These are phyloP conservation scores for Erinaceus europaeus DNA, from an alignment of 2,113 vertebrate species.

Conservation along the genomic window DNA sequence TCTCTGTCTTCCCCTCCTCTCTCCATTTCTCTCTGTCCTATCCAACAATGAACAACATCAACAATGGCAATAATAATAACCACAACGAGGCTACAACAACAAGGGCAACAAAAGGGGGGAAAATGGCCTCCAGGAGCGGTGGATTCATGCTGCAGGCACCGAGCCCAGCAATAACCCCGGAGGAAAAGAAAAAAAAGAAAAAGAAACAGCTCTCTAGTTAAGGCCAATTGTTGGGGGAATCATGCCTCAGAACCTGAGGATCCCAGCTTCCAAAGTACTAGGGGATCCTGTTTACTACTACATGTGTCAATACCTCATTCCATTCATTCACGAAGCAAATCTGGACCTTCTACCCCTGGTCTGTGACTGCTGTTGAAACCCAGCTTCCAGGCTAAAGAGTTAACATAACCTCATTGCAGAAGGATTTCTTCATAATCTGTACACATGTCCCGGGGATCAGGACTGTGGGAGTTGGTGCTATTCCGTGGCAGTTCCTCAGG, in stretches of 20 bases:
- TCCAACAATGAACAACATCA: too few species aligned
- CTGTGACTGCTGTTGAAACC: not conserved
- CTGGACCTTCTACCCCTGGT: not conserved
- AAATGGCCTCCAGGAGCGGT: too few species aligned
- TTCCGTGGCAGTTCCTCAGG: conserved; percentile 84
- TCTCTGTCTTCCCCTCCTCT: too few species aligned
- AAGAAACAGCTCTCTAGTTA: too few species aligned
- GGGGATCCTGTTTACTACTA: not conserved
- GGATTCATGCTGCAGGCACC: too few species aligned
- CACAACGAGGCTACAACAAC: too few species aligned
- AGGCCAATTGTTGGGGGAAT: too few species aligned
- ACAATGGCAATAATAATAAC: too few species aligned
- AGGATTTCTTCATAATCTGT: conserved; percentile 88
- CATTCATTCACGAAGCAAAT: not conserved
- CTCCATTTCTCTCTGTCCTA: too few species aligned
- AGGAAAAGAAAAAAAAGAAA: too few species aligned
- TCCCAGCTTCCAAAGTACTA: not conserved
- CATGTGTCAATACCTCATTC: not conserved
- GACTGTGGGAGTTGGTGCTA: conserved; percentile 86
- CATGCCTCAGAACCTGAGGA: not conserved
- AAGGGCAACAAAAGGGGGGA: too few species aligned
- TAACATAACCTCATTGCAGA: conserved; percentile 66
- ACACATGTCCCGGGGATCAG: conserved; percentile 88
- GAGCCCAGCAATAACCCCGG: too few species aligned
- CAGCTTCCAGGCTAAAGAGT: conserved; percentile 63